A percentile compares a stretch with the other conserved stretches of the same genome.
phyloP scores from a whole-genome alignment of 2,888 invertebrate genomes.

The Plusia festucae region DNA sequence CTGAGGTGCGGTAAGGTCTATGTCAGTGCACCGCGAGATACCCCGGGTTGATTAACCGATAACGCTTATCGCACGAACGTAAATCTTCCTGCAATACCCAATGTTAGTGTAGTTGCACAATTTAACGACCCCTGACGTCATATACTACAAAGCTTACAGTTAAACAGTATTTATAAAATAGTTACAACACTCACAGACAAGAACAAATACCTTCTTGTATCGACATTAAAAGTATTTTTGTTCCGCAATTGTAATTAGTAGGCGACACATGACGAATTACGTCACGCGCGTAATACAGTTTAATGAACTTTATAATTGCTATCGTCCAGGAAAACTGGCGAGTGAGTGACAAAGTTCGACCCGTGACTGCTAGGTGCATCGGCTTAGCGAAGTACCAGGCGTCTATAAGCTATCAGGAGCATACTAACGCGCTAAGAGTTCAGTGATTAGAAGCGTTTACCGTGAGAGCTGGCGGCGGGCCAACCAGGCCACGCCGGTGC shows the following conservation, averaged over 20 bases:
- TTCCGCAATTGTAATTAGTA: conserved; percentile 43
- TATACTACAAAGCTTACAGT: conserved; percentile 37
- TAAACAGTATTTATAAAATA: conserved; percentile 10
- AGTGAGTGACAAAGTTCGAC: conserved; percentile 49
- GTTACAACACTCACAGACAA: conserved; percentile 9
- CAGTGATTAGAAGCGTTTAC: conserved; percentile 85
- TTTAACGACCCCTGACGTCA: conserved; percentile 42
- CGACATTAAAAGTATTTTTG: conserved; percentile 20
- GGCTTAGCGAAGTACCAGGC: conserved; percentile 79
- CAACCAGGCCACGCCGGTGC: conserved; percentile 86
- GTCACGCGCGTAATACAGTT: conserved; percentile 48
- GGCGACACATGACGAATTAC: conserved; percentile 44
- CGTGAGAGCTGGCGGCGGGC: conserved; percentile 86
- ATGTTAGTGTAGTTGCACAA: conserved; percentile 62
- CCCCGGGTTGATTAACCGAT: conserved; percentile 81
- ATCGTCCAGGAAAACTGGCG: conserved; percentile 43
- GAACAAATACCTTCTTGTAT: conserved; percentile 18
- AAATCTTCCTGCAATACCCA: conserved; percentile 69
- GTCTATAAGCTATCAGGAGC: conserved; percentile 82
- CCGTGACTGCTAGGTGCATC: conserved; percentile 67
- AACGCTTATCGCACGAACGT: conserved; percentile 70
- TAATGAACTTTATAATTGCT: conserved; percentile 58
- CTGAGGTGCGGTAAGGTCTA: conserved; percentile 71
- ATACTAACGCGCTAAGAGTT: conserved; percentile 79
- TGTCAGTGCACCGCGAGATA: conserved; percentile 73